Conservation (phyloP, 2,113 vertebrate genomes). For the Fregetta grallaria region DNA sequence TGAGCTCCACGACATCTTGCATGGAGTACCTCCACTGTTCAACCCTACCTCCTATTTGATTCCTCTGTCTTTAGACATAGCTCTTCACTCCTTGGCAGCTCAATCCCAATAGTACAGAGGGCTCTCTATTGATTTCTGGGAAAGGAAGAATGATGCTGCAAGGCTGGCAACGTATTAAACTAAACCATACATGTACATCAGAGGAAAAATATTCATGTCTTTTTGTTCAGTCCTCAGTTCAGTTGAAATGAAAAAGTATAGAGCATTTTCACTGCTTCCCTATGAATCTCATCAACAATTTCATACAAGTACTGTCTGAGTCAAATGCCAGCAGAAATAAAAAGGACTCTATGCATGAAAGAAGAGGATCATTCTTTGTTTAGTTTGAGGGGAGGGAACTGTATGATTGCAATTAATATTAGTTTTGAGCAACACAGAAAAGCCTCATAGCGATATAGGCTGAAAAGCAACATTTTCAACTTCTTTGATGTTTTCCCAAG, state of each 20-base stretch:
- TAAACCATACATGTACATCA: neutral
- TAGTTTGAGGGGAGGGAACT: neutral
- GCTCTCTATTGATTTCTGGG: neutral
- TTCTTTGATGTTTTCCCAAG: slow-evolving; percentile 17
- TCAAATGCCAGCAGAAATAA: neutral
- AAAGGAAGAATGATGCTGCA: neutral
- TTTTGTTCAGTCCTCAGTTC: neutral
- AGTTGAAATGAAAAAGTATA: neutral
- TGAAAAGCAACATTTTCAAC: neutral
- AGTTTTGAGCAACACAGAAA: neutral
- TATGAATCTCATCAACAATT: neutral
- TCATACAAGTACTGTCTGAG: neutral
- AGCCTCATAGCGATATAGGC: neutral
- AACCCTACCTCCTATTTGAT: neutral
- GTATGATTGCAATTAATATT: slow-evolving; percentile 9
- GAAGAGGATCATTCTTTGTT: neutral
- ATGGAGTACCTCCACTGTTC: neutral
- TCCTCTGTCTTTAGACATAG: neutral
- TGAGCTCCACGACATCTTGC: neutral
- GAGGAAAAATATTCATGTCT: neutral
- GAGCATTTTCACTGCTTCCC: neutral
- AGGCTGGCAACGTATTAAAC: neutral
- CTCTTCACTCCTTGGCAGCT: neutral
- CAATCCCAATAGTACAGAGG: neutral
- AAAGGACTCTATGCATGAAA: neutral